Evolutionary conservation across 1,140 invertebrate species (phyloP).

Genomic region (Drosophila orena): DNA sequence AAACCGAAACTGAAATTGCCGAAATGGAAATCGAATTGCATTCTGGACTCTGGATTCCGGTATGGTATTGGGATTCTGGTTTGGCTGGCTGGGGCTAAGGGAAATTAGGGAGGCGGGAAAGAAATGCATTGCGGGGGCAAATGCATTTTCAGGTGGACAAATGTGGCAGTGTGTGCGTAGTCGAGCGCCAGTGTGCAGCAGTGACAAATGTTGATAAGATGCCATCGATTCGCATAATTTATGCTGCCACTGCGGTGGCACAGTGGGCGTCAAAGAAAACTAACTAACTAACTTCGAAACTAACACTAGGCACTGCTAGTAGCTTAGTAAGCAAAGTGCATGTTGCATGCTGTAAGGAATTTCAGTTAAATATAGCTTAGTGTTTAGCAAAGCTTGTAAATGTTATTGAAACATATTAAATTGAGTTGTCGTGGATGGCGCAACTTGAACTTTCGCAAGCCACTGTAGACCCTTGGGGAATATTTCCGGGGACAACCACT

Average conservation of each 20-base stretch:
- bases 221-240: conserved; percentile 58
- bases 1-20: conserved; percentile 40
- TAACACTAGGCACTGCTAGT: no score
- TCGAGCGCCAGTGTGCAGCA: conserved; percentile 13
- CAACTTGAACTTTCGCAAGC: not conserved
- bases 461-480: conserved; percentile 7
- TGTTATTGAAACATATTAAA: not conserved
- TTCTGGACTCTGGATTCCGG: not conserved
- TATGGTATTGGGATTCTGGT: not conserved
- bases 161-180: conserved; percentile 6
- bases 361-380: no score
- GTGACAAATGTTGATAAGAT: conserved; percentile 61
- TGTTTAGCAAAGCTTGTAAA: no score
- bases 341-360: not conserved
- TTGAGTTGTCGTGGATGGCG: no score
- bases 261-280: conserved; percentile 20
- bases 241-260: conserved; percentile 17
- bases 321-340: no score
- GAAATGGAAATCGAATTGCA: conserved; percentile 38
- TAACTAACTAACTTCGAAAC: no score
- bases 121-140: conserved; percentile 3
- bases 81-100: not conserved
- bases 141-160: conserved; percentile 26
- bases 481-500: conserved; percentile 17
- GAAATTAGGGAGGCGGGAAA: conserved; percentile 13